Percentiles rank a stretch among this genome's conserved stretches.
Evolutionary conservation across 2,888 invertebrate genomes (phyloP).

Genomic region (Horisme vitalbata): DNA sequence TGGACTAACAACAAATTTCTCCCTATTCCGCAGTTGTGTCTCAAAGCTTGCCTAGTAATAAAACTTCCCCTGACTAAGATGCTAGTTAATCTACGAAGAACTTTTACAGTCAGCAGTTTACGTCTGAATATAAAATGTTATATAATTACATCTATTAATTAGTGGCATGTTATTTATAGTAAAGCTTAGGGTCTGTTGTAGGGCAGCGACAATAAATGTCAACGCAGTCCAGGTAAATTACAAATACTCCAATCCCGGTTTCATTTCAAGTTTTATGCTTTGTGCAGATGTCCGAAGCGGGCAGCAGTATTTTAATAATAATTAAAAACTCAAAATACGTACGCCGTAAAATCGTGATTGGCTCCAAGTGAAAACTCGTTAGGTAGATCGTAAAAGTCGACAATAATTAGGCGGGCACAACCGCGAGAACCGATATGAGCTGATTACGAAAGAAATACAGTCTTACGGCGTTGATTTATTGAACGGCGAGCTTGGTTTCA

Average conservation of each 20-base stretch:
- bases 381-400: slow-evolving; percentile 80
- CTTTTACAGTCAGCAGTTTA: neutral
- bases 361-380: slow-evolving; percentile 81
- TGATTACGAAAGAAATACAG: slow-evolving; percentile 82
- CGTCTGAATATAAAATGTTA: slow-evolving; percentile 16
- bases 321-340: slow-evolving; percentile 72
- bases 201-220: slow-evolving; percentile 23
- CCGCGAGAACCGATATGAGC: slow-evolving; percentile 78
- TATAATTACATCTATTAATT: slow-evolving; percentile 20
- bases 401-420: slow-evolving; percentile 80
- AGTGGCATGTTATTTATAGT: slow-evolving; percentile 13
- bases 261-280: slow-evolving; percentile 30
- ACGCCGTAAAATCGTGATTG: slow-evolving; percentile 79
- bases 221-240: slow-evolving; percentile 20
- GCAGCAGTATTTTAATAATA: slow-evolving; percentile 48
- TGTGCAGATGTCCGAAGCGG: slow-evolving; percentile 31
- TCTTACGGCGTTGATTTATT: slow-evolving; percentile 78
- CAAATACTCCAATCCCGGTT: slow-evolving; percentile 25
- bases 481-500: slow-evolving; percentile 61
- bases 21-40: no score
- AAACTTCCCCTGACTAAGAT: neutral
- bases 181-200: slow-evolving; percentile 15
- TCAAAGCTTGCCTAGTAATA: neutral
- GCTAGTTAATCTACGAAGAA: slow-evolving; percentile 12
- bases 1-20: no score